A percentile compares a stretch with the other conserved stretches of the same genome.
Evolutionary conservation across 2,797 vertebrate genomes (phyloP).

Genomic region (Esox masquinongy): DNA sequence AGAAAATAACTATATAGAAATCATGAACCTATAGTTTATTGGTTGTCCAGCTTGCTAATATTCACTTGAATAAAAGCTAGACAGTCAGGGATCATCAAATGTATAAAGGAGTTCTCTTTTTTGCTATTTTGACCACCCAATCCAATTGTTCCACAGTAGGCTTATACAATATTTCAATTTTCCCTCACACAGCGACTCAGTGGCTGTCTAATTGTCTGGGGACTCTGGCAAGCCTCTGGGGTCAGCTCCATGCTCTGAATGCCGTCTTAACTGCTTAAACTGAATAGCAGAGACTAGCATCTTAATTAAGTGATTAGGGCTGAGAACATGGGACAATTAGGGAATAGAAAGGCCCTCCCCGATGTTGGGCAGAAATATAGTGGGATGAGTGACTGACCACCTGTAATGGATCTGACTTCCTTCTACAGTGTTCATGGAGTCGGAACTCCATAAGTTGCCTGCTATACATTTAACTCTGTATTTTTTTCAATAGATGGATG

Average conservation of each 20-base stretch:
- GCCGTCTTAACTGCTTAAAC: conserved; percentile 57
- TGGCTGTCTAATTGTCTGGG: conserved; percentile 45
- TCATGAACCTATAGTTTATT: too few relatives aligned
- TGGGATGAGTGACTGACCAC: neutral
- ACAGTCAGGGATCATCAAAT: too few relatives aligned
- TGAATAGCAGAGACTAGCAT: conserved; percentile 55
- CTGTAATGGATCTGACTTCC: neutral
- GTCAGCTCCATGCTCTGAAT: conserved; percentile 41
- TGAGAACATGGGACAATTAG: conserved; percentile 45
- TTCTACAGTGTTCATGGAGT: neutral
- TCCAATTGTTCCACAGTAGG: conserved; percentile 29
- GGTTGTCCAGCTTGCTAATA: too few relatives aligned
- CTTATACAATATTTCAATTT: conserved; percentile 25
- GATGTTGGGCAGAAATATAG: neutral
- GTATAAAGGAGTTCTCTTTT: too few relatives aligned
- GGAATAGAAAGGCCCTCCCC: conserved; percentile 55
- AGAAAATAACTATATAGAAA: too few relatives aligned
- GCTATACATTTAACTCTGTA: neutral
- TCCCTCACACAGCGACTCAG: conserved; percentile 26
- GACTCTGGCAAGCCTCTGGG: conserved; percentile 43
- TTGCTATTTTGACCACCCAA: neutral
- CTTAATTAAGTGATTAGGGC: conserved; percentile 69
- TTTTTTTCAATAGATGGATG: neutral
- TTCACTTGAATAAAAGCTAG: too few relatives aligned
- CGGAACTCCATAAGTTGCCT: neutral